Evolutionary conservation across 2,888 invertebrate genomes (phyloP).

Genomic region (Dermolepida albohirtum): DNA sequence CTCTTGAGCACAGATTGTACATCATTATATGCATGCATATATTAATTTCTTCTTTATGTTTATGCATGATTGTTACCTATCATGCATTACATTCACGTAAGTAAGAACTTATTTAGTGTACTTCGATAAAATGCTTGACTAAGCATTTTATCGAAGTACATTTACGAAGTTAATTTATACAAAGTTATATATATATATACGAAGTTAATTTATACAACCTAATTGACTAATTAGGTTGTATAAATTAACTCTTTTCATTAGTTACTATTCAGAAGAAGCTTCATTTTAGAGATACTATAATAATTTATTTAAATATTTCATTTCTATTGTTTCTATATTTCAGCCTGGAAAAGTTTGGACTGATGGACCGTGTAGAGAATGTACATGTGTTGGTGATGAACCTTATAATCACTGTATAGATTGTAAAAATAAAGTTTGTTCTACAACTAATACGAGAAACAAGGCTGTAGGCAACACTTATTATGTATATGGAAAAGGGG

Average conservation of each 20-base stretch:
- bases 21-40: too few species aligned
- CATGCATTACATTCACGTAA: too few species aligned
- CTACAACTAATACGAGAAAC: neutral
- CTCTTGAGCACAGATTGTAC: too few species aligned
- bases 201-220: too few species aligned
- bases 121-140: too few species aligned
- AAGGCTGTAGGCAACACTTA: conserved; percentile 10
- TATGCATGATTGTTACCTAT: too few species aligned
- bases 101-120: too few species aligned
- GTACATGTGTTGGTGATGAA: conserved; percentile 9
- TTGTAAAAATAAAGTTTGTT: conserved; percentile 2
- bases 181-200: too few species aligned
- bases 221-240: neutral
- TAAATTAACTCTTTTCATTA: neutral
- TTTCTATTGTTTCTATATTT: neutral
- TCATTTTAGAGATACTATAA: neutral
- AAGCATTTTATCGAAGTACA: too few species aligned
- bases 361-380: conserved; percentile 12
- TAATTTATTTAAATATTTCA: neutral
- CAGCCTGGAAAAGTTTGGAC: conserved; percentile 23
- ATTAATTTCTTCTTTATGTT: too few species aligned
- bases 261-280: neutral
- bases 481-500: neutral
- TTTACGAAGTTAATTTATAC: too few species aligned
- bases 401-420: neutral